Conservation (phyloP, 2,888 invertebrate genomes). For the Polia nebulosa region DNA sequence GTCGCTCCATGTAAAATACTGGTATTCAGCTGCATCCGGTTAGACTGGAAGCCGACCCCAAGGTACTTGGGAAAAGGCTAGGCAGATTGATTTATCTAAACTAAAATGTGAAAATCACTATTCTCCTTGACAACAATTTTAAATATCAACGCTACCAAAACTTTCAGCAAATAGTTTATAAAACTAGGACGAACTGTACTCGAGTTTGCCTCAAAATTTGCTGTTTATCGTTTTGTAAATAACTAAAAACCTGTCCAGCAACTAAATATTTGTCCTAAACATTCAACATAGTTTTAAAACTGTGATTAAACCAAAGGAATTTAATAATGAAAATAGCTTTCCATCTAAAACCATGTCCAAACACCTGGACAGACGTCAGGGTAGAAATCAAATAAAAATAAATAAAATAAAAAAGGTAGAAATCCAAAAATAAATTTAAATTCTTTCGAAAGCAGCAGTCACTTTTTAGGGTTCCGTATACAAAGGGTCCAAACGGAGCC, state of each 20-base stretch:
- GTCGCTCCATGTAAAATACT: too few species aligned
- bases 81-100: too few species aligned
- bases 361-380: background rate
- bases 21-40: too few species aligned
- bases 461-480: too few species aligned
- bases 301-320: slow-evolving; percentile 7
- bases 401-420: too few species aligned
- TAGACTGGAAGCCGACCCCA: too few species aligned
- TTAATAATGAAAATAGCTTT: background rate
- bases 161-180: slow-evolving; percentile 6
- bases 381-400: background rate
- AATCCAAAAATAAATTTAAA: too few species aligned
- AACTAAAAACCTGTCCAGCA: slow-evolving; percentile 35
- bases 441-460: too few species aligned
- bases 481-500: too few species aligned
- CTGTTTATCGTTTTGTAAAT: slow-evolving; percentile 35
- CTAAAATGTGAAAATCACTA: too few species aligned
- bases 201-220: slow-evolving; percentile 5
- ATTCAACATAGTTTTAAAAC: slow-evolving; percentile 26
- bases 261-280: slow-evolving; percentile 14
- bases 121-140: background rate
- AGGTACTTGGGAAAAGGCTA: too few species aligned
- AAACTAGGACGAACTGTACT: slow-evolving; percentile 18
- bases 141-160: slow-evolving; percentile 5
- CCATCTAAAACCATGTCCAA: background rate